Conservation (phyloP, 2,113 vertebrate genomes). For the Ancistrus triradiatus region DNA sequence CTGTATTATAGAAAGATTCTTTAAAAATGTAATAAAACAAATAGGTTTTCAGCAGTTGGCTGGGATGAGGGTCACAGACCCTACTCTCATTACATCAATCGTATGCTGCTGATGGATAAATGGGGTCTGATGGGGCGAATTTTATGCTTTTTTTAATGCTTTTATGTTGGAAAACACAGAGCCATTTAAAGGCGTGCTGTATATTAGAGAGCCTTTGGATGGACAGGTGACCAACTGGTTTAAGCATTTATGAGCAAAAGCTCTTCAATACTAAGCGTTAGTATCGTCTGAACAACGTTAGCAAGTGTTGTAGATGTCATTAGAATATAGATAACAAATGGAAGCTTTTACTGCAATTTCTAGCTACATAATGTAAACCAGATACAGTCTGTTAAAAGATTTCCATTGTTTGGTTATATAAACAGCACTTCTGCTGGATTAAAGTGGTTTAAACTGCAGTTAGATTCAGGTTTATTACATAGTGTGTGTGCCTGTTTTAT, state of each 20-base stretch:
- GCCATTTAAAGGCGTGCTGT: constrained; percentile 66
- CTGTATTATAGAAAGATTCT: constrained; percentile 99
- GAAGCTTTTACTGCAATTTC: too few species aligned
- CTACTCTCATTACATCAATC: constrained; percentile 66
- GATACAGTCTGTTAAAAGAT: too few species aligned
- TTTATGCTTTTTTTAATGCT: constrained; percentile 64
- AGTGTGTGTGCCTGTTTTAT: too few species aligned
- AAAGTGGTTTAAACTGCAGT: too few species aligned
- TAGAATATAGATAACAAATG: constrained; percentile 6
- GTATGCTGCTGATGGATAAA: constrained; percentile 56
- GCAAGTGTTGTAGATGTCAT: too few species aligned
- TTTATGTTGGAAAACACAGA: constrained; percentile 54
- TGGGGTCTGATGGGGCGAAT: constrained; percentile 59
- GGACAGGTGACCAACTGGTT: neutral
- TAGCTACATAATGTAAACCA: too few species aligned
- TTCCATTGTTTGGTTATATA: too few species aligned
- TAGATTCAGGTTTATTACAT: too few species aligned
- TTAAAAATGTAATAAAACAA: constrained; percentile 82
- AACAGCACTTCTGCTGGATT: too few species aligned
- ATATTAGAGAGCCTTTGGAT: constrained; percentile 58
- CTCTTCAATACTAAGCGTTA: too few species aligned
- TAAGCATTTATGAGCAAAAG: constrained; percentile 18
- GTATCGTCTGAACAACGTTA: too few species aligned
- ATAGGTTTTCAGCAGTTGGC: constrained; percentile 59
- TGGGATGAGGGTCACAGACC: constrained; percentile 46